These are phyloP conservation scores for Zaprionus obscuricornis DNA, from an alignment of 2,888 invertebrate species.

Conservation along the genomic window DNA sequence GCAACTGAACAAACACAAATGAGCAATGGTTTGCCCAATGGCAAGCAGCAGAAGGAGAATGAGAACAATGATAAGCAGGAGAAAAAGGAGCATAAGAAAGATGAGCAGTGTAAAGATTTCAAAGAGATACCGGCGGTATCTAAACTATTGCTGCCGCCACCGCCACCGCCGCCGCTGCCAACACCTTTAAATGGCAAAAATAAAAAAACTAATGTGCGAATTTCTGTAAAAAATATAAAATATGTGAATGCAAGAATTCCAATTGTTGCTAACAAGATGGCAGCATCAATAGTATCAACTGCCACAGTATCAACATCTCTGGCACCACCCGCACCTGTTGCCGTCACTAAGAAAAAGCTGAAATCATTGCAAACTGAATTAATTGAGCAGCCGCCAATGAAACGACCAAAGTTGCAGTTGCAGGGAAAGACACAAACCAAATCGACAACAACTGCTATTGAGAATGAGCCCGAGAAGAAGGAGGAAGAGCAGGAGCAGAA, in stretches of 20 bases:
- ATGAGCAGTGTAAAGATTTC: neutral
- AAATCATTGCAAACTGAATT: neutral
- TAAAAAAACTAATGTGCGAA: constrained; percentile 9
- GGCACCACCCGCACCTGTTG: neutral
- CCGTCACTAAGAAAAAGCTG: neutral
- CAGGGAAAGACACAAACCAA: neutral
- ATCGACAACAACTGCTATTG: neutral
- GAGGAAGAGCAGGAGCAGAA: constrained; percentile 23
- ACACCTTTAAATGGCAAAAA: constrained; percentile 50
- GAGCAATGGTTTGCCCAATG: constrained; percentile 51
- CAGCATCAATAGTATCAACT: neutral
- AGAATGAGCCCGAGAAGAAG: neutral
- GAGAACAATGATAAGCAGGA: neutral
- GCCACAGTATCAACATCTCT: neutral
- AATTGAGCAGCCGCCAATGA: constrained; percentile 41
- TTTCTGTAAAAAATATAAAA: constrained; percentile 11
- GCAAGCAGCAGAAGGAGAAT: constrained; percentile 26
- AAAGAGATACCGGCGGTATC: neutral
- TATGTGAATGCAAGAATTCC: neutral
- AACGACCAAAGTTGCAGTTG: constrained; percentile 53
- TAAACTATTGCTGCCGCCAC: neutral
- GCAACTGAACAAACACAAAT: too few species aligned
- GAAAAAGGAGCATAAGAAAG: constrained; percentile 4
- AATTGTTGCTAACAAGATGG: neutral
- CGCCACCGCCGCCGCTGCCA: neutral